phyloP scores from a whole-genome alignment of 2,888 invertebrate species.

The Amphipoea oculea region DNA sequence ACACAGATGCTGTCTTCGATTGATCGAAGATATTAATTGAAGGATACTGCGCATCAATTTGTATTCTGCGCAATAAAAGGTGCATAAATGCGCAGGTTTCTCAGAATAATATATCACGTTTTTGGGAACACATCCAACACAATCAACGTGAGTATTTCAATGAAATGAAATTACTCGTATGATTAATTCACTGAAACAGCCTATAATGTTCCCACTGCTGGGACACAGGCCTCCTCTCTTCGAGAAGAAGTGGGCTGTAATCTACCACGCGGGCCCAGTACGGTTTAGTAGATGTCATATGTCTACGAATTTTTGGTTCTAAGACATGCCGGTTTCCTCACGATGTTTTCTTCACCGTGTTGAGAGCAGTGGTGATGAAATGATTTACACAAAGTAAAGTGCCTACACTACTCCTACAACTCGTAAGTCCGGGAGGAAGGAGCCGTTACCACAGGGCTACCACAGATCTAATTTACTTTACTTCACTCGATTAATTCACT shows the following conservation, averaged over 20 bases:
- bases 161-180: not conserved
- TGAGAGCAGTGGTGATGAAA: not conserved
- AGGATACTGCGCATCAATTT: constrained; percentile 25
- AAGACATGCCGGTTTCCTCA: not conserved
- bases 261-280: not conserved
- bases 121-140: constrained; percentile 17
- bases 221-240: not conserved
- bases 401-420: not conserved
- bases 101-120: not conserved
- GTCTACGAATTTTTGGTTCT: not conserved
- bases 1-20: not conserved
- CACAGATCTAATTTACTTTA: not conserved
- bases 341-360: too few species aligned
- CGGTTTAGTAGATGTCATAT: not conserved
- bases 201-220: not conserved
- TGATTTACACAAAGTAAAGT: not conserved
- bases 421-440: not conserved
- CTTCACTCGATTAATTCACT: not conserved
- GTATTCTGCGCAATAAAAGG: constrained; percentile 30
- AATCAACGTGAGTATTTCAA: not conserved
- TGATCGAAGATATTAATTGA: not conserved
- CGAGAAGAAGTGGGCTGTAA: not conserved
- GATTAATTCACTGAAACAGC: not conserved
- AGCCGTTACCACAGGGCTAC: not conserved
- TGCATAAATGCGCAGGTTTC: constrained; percentile 23